Evolutionary conservation across 2,888 invertebrate species (phyloP).

Genomic region (Brachyopa scutellaris): DNA sequence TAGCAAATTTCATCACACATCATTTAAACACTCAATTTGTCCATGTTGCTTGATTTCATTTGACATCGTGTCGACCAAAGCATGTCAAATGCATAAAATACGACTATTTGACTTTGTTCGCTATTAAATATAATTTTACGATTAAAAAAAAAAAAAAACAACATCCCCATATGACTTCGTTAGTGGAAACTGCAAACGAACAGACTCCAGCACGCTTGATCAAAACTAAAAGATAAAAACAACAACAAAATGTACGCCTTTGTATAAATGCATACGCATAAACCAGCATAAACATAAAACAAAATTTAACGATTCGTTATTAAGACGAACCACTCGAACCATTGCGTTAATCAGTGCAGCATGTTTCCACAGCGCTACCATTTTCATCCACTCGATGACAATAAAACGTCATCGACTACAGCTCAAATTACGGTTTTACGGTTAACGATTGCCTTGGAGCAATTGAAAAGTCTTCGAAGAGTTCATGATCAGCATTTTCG

Average conservation of each 20-base stretch:
- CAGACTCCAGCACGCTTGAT: background rate
- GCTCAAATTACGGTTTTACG: constrained; percentile 22
- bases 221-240: constrained; percentile 1
- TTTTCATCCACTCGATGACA: constrained; percentile 21
- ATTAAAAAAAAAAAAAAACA: background rate
- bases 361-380: constrained; percentile 8
- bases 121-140: constrained; percentile 1
- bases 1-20: no score
- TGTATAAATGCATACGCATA: background rate
- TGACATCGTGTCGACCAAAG: background rate
- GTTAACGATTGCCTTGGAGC: constrained; percentile 41
- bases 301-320: constrained; percentile 27
- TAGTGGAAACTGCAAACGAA: no score
- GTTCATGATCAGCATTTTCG: constrained; percentile 26
- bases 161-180: background rate
- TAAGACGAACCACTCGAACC: background rate
- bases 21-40: no score
- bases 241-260: background rate
- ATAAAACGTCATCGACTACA: constrained; percentile 21
- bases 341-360: constrained; percentile 24
- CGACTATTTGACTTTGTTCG: background rate
- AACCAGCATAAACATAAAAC: background rate
- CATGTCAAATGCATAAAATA: constrained; percentile 2
- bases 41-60: no score
- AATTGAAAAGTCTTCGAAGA: constrained; percentile 31